phyloP scores from a whole-genome alignment of 2,113 vertebrate genomes.

The Sturnus vulgaris region DNA sequence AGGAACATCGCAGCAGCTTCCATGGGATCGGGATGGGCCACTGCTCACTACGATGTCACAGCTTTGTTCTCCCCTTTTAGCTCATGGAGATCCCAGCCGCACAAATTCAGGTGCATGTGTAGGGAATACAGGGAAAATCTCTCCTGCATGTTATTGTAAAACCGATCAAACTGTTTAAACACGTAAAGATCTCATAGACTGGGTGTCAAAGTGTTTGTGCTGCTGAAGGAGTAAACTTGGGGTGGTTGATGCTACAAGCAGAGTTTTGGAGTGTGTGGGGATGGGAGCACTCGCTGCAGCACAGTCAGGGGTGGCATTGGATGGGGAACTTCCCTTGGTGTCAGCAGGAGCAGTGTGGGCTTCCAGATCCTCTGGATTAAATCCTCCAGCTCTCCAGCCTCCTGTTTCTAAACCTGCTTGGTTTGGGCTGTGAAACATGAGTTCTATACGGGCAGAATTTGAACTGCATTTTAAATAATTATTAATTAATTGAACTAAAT shows the following conservation, averaged over 20 bases:
- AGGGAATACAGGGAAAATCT: background rate
- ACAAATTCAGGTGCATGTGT: background rate
- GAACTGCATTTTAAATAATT: background rate
- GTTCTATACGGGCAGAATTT: accelerated
- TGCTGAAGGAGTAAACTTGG: constrained; percentile 4
- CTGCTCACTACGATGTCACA: background rate
- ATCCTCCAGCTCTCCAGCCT: background rate
- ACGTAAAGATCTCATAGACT: background rate
- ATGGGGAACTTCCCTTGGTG: background rate
- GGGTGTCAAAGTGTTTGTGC: background rate
- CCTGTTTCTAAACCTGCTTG: accelerated
- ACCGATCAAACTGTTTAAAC: constrained; percentile 20
- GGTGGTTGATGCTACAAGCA: background rate
- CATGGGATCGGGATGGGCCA: accelerated
- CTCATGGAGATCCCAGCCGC: background rate
- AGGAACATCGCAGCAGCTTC: background rate
- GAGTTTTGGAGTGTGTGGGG: background rate
- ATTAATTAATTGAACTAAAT: background rate
- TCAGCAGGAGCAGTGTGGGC: background rate
- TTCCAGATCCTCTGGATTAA: background rate
- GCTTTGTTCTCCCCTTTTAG: background rate
- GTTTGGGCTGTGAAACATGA: accelerated
- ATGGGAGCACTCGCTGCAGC: background rate
- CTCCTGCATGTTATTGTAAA: background rate
- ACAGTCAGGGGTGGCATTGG: background rate